phyloP scores from a whole-genome alignment of 2,888 invertebrate genomes.

The Dolichomitus sp. region DNA sequence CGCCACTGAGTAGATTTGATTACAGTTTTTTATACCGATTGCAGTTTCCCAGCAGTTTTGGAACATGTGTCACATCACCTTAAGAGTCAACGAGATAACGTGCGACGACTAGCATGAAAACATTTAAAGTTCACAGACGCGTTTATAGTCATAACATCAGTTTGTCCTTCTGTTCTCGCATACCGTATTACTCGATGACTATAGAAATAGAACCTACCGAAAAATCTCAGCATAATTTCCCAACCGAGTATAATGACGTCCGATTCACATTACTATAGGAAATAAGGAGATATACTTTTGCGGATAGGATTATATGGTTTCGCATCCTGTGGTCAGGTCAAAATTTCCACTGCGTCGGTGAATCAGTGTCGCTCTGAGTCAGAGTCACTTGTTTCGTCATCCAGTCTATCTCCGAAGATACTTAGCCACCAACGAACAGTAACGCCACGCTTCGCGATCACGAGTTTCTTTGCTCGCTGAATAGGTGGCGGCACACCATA shows the following conservation, averaged over 20 bases:
- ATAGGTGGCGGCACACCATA: constrained; percentile 43
- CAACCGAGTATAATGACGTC: neutral
- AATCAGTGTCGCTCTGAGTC: constrained; percentile 11
- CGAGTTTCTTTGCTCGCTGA: constrained; percentile 23
- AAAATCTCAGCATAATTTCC: neutral
- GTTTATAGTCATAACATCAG: constrained; percentile 23
- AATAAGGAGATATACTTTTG: neutral
- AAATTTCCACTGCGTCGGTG: constrained; percentile 9
- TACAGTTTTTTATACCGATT: no score
- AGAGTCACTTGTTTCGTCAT: neutral
- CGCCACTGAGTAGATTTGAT: no score
- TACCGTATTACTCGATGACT: neutral
- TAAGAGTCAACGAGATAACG: constrained; percentile 55
- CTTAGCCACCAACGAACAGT: constrained; percentile 25
- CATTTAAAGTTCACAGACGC: constrained; percentile 21
- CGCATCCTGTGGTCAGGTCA: neutral
- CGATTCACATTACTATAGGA: neutral
- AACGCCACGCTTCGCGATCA: neutral
- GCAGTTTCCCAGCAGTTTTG: no score
- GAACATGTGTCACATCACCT: no score
- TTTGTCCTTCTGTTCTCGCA: neutral
- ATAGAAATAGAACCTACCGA: neutral
- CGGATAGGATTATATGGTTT: neutral
- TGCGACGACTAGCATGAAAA: constrained; percentile 18
- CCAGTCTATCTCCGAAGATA: constrained; percentile 3